phyloP scores from a whole-genome alignment of 2,888 invertebrate species.

The Leptinotarsa rubiginosa region DNA sequence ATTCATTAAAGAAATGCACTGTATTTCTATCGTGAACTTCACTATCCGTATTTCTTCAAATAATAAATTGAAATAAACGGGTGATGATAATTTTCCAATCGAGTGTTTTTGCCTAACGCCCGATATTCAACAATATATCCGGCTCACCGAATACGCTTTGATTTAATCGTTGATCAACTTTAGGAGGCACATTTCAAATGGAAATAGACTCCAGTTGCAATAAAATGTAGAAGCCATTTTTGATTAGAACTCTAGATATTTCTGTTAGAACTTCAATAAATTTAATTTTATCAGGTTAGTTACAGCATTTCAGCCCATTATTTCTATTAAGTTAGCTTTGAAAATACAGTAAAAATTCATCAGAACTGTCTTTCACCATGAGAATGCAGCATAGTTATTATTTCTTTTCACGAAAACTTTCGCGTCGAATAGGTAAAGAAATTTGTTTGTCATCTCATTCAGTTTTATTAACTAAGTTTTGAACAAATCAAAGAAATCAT shows the following conservation, averaged over 20 bases:
- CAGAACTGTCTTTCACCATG: neutral
- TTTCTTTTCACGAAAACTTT: neutral
- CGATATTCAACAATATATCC: too few species aligned
- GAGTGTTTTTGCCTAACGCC: too few species aligned
- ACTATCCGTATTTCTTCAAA: too few species aligned
- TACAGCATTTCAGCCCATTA: neutral
- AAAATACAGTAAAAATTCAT: neutral
- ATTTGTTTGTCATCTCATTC: neutral
- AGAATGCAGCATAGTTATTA: neutral
- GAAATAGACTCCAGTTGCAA: neutral
- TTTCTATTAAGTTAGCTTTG: neutral
- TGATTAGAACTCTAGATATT: neutral
- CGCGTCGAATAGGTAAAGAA: neutral
- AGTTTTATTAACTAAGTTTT: too few species aligned
- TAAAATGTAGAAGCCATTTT: neutral
- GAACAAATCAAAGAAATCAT: rapidly evolving
- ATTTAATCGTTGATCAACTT: too few species aligned
- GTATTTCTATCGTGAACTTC: too few species aligned
- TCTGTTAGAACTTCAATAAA: neutral
- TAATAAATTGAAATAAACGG: too few species aligned
- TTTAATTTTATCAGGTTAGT: neutral
- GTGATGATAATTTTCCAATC: too few species aligned
- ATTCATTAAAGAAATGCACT: too few species aligned
- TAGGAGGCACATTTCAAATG: too few species aligned
- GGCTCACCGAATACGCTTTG: too few species aligned